phyloP scores from a whole-genome alignment of 2,888 invertebrate species.

The Pseudanteris insignis region DNA sequence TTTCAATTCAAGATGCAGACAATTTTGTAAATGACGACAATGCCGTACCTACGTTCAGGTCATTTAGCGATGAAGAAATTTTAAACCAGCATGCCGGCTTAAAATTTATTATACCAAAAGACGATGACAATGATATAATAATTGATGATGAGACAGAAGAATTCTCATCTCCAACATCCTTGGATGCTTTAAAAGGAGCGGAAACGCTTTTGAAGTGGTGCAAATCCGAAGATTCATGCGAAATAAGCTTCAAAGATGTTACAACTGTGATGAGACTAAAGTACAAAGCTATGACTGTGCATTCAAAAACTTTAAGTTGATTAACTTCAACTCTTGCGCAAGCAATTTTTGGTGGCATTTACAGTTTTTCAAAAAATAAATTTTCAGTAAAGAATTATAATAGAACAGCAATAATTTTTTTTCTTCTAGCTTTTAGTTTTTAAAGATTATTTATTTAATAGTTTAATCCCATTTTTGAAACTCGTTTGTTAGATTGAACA shows the following conservation, averaged over 20 bases:
- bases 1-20: not conserved
- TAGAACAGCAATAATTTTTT: too few species aligned
- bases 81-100: conserved; percentile 2
- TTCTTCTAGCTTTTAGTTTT: too few species aligned
- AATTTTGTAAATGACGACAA: not conserved
- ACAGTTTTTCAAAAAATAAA: too few species aligned
- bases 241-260: not conserved
- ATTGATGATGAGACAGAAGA: not conserved
- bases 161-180: not conserved
- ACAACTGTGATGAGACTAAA: too few species aligned
- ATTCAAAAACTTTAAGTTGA: too few species aligned
- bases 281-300: too few species aligned
- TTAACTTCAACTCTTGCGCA: too few species aligned
- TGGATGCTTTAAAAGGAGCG: not conserved
- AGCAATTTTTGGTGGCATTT: too few species aligned
- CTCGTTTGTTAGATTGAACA: too few species aligned
- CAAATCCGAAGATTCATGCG: not conserved
- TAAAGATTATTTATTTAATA: too few species aligned
- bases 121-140: not conserved
- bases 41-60: not conserved
- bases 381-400: too few species aligned
- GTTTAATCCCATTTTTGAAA: too few species aligned
- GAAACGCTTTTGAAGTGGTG: conserved; percentile 6
- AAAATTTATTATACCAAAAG: not conserved
- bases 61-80: conserved; percentile 3